A percentile compares a stretch with the other conserved stretches of the same genome.
Conservation (phyloP, 2,113 vertebrate species). For the Struthidea cinerea region DNA sequence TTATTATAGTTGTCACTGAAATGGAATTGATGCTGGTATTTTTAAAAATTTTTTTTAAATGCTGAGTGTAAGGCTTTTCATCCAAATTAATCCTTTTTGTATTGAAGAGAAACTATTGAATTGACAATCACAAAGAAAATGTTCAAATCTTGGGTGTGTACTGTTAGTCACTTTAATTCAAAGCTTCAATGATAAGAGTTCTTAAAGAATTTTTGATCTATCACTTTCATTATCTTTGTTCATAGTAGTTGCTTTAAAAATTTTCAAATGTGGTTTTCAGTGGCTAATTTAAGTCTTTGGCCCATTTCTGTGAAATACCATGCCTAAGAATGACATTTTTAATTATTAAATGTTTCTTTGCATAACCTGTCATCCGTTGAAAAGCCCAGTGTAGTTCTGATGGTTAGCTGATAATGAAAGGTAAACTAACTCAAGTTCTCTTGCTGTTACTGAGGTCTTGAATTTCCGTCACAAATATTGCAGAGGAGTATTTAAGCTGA, state of each 20-base stretch:
- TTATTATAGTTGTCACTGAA: neutral
- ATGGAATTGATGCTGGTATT: neutral
- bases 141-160: neutral
- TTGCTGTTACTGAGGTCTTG: neutral
- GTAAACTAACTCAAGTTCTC: neutral
- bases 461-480: neutral
- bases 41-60: neutral
- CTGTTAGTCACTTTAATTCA: neutral
- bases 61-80: neutral
- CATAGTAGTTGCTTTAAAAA: neutral
- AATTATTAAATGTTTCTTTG: neutral
- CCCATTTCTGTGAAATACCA: neutral
- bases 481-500: neutral
- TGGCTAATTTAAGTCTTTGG: neutral
- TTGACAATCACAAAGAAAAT: neutral
- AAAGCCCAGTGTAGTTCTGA: neutral
- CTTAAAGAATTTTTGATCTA: neutral
- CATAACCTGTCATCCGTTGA: neutral
- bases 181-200: neutral
- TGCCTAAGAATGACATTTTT: neutral
- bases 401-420: neutral
- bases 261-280: neutral
- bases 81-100: neutral
- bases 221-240: neutral
- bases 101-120: neutral